phyloP scores from a whole-genome alignment of 1,140 invertebrate genomes.

The Anadara kagoshimensis region DNA sequence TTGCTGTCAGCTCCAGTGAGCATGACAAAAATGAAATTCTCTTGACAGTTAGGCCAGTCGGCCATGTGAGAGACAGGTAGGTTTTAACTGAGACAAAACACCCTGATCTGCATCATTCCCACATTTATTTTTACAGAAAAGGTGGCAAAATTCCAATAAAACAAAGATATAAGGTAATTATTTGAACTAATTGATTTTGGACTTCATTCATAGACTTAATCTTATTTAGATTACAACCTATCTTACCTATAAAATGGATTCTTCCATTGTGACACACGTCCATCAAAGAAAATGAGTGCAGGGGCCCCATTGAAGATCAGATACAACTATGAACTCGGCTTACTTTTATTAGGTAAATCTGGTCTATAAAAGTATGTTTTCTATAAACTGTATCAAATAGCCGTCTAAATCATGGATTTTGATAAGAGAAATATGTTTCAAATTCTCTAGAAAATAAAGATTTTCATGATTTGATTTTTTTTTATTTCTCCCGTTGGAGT shows the following conservation, averaged over 20 bases:
- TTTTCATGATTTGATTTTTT: too few relatives aligned
- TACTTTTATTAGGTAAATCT: constrained; percentile 56
- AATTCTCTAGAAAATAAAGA: too few relatives aligned
- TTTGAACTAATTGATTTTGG: constrained; percentile 28
- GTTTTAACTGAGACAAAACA: background rate
- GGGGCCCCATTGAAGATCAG: constrained; percentile 59
- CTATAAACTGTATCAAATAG: background rate
- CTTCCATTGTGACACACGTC: constrained; percentile 70
- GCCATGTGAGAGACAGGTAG: background rate
- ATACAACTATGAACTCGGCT: constrained; percentile 63
- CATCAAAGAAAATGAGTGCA: constrained; percentile 69
- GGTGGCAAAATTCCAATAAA: constrained; percentile 31
- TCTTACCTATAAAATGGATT: constrained; percentile 61
- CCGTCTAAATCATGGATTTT: too few relatives aligned
- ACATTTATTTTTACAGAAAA: constrained; percentile 12
- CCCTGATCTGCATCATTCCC: background rate
- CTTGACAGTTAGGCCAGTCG: constrained; percentile 64
- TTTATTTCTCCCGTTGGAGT: background rate
- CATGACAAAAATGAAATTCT: constrained; percentile 71
- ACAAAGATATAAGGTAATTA: constrained; percentile 29
- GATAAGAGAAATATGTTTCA: too few relatives aligned
- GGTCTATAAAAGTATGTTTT: constrained; percentile 38
- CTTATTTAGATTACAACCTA: constrained; percentile 11
- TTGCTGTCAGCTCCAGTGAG: constrained; percentile 69
- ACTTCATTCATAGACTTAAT: too few relatives aligned